Conservation (phyloP, 2,797 vertebrate genomes). For the Silurus aristotelis region DNA sequence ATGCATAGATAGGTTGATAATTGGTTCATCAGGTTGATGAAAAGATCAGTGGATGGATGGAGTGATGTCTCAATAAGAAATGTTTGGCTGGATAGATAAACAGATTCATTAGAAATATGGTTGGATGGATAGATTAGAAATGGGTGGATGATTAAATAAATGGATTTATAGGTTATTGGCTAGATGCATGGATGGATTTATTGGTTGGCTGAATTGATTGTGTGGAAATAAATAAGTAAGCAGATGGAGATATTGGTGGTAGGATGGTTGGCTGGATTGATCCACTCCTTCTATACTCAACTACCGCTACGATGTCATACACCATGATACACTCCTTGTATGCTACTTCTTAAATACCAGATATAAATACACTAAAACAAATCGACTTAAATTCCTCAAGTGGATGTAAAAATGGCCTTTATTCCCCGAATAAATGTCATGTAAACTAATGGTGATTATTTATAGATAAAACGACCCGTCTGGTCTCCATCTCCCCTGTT, state of each 20-base stretch:
- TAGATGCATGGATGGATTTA: neutral
- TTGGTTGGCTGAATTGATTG: neutral
- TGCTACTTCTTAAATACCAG: neutral
- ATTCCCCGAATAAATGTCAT: slow-evolving; percentile 24
- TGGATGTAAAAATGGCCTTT: neutral
- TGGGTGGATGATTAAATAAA: neutral
- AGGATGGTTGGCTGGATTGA: neutral
- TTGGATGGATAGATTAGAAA: neutral
- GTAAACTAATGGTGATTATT: slow-evolving; percentile 13
- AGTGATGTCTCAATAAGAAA: no score
- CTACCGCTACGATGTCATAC: neutral
- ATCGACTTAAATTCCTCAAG: neutral
- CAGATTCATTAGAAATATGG: neutral
- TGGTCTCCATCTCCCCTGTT: slow-evolving; percentile 40
- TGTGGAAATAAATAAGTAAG: no score
- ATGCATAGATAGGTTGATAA: neutral
- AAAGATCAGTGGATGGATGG: neutral
- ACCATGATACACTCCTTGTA: neutral
- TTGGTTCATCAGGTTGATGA: neutral
- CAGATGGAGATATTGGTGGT: neutral
- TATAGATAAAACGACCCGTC: slow-evolving; percentile 12
- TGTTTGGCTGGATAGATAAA: neutral
- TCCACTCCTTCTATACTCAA: neutral
- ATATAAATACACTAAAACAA: neutral
- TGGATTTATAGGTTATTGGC: neutral